Conservation (phyloP, 2,113 vertebrate genomes). For the Petroica traversi region DNA sequence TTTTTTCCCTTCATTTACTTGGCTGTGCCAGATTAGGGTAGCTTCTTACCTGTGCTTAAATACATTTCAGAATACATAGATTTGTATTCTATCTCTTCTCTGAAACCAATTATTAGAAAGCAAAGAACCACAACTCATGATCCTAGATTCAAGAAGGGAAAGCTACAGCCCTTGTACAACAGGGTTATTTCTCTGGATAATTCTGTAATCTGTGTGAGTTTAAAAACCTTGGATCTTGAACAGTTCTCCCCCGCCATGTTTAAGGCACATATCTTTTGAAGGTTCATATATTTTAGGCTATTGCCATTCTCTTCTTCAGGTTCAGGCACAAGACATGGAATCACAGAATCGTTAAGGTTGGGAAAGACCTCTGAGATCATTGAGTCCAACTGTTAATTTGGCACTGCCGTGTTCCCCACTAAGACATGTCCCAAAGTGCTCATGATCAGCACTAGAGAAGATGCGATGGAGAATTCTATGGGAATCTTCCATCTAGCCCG, state of each 20-base stretch:
- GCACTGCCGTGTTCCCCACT: background rate
- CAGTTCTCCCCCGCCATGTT: background rate
- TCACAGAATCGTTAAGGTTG: background rate
- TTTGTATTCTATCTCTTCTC: background rate
- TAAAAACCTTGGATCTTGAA: background rate
- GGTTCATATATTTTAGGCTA: background rate
- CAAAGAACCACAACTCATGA: background rate
- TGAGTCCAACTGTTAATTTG: rapidly evolving
- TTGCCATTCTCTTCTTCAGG: background rate
- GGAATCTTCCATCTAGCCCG: background rate
- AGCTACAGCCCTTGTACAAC: background rate
- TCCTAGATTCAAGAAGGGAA: background rate
- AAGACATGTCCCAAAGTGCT: background rate
- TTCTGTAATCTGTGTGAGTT: background rate
- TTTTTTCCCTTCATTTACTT: background rate
- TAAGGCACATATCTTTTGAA: background rate
- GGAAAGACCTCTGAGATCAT: background rate
- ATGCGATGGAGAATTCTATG: background rate
- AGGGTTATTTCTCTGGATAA: background rate
- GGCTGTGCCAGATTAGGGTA: background rate
- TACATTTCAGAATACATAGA: background rate
- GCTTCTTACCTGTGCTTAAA: background rate
- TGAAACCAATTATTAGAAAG: background rate
- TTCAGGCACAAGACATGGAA: background rate
- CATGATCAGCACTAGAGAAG: background rate